These are phyloP conservation scores for Sinodicranocentrus sp. DNA, from an alignment of 2,888 invertebrate species.

Conservation along the genomic window DNA sequence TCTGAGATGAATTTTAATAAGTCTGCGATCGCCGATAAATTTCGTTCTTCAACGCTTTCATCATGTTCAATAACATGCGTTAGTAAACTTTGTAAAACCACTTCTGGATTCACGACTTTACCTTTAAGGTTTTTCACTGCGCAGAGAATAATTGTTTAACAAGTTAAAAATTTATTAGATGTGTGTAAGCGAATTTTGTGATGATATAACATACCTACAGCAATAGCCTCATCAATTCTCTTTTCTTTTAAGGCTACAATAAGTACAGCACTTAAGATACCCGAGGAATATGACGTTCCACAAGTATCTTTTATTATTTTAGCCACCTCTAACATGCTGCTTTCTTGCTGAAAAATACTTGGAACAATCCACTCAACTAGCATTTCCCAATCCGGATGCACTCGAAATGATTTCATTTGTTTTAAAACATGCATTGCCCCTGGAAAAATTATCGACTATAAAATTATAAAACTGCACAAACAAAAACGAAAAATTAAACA, in stretches of 20 bases:
- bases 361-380: constrained; percentile 65
- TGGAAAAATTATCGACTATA: constrained; percentile 14
- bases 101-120: constrained; percentile 30
- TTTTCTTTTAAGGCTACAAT: constrained; percentile 57
- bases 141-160: constrained; percentile 1
- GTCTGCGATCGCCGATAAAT: constrained; percentile 22
- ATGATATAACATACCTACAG: too few species aligned
- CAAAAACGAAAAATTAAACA: neutral
- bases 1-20: constrained; percentile 47
- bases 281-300: constrained; percentile 59
- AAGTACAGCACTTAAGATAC: constrained; percentile 56
- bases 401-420: constrained; percentile 51
- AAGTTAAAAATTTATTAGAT: neutral
- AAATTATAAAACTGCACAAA: neutral
- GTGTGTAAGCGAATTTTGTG: too few species aligned
- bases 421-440: constrained; percentile 43
- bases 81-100: constrained; percentile 39
- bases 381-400: constrained; percentile 66
- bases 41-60: constrained; percentile 2
- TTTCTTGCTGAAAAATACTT: constrained; percentile 32
- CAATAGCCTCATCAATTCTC: constrained; percentile 22
- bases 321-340: constrained; percentile 35
- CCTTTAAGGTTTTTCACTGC: constrained; percentile 48
- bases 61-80: constrained; percentile 27
- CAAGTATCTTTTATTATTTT: constrained; percentile 45